A percentile compares a stretch with the other conserved stretches of the same genome.
These are phyloP conservation scores for Megalops cyprinoides DNA, from an alignment of 2,797 vertebrate genomes.

Conservation along the genomic window DNA sequence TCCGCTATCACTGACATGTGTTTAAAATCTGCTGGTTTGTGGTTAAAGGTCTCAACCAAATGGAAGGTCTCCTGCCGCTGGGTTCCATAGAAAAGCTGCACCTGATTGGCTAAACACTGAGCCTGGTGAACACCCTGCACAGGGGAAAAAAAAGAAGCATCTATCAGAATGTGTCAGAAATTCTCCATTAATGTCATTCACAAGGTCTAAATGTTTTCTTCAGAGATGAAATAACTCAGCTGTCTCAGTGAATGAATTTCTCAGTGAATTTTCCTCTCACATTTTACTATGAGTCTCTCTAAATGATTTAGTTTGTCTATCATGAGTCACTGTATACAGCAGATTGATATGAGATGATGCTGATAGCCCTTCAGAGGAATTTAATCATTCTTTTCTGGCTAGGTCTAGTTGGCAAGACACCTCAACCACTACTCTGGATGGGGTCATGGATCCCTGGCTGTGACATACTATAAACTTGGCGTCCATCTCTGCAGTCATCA, in stretches of 20 bases:
- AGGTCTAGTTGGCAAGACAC: not conserved
- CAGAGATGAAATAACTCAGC: conserved; percentile 36
- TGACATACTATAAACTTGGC: conserved; percentile 82
- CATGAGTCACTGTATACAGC: not conserved
- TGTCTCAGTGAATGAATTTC: conserved; percentile 38
- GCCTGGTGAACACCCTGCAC: conserved; percentile 86
- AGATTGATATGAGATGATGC: not conserved
- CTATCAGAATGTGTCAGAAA: too few relatives aligned
- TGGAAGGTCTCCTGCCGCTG: conserved; percentile 77
- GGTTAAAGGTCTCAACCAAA: conserved; percentile 92
- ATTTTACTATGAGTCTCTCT: not conserved
- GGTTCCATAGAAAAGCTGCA: conserved; percentile 94
- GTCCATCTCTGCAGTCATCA: conserved; percentile 94
- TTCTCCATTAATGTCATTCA: not conserved
- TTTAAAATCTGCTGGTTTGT: conserved; percentile 84
- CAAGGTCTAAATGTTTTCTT: not conserved
- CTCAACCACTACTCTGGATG: too few relatives aligned
- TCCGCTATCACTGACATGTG: conserved; percentile 90
- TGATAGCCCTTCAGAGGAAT: not conserved
- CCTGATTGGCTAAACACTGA: conserved; percentile 93
- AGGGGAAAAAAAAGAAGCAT: conserved; percentile 7
- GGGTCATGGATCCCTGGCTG: not conserved
- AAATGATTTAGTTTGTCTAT: not conserved
- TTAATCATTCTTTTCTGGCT: not conserved
- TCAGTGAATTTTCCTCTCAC: too few relatives aligned